A percentile compares a stretch with the other conserved stretches of the same genome.
Conservation (phyloP, 2,113 vertebrate genomes). For the Catagonus wagneri region DNA sequence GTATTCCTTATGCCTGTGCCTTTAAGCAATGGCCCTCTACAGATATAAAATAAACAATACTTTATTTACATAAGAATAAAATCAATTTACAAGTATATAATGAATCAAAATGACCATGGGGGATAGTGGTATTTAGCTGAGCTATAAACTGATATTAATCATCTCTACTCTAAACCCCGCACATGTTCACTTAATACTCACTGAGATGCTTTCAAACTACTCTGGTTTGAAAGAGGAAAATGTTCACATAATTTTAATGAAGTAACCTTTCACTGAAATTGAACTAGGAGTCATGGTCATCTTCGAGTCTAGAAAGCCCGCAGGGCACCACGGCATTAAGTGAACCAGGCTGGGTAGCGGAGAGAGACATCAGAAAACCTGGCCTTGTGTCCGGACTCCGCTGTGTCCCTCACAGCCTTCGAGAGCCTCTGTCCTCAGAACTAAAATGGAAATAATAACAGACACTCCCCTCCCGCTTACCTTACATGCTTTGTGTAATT, state of each 20-base stretch:
- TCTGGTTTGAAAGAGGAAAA: conserved; percentile 3
- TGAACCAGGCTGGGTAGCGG: too few species aligned
- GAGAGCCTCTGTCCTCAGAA: not conserved
- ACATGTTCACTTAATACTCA: not conserved
- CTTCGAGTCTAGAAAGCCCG: not conserved
- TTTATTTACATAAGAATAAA: conserved; percentile 55
- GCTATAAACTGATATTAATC: conserved; percentile 37
- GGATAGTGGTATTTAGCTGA: not conserved
- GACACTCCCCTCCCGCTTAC: not conserved
- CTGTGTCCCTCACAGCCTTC: not conserved
- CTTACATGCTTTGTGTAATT: not conserved
- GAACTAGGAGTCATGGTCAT: not conserved
- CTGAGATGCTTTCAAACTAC: not conserved
- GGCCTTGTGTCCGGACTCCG: not conserved
- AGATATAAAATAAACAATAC: conserved; percentile 44
- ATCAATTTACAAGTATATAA: not conserved
- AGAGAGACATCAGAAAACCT: not conserved
- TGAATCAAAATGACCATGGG: not conserved
- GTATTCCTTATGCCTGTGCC: not conserved
- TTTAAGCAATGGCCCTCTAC: conserved; percentile 26
- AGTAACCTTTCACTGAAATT: conserved; percentile 21
- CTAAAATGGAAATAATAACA: not conserved
- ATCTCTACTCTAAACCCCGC: not conserved
- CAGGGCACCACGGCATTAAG: too few species aligned
- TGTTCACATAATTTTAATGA: conserved; percentile 4